phyloP scores from a whole-genome alignment of 1,140 invertebrate genomes.

The Colletes latitarsis region DNA sequence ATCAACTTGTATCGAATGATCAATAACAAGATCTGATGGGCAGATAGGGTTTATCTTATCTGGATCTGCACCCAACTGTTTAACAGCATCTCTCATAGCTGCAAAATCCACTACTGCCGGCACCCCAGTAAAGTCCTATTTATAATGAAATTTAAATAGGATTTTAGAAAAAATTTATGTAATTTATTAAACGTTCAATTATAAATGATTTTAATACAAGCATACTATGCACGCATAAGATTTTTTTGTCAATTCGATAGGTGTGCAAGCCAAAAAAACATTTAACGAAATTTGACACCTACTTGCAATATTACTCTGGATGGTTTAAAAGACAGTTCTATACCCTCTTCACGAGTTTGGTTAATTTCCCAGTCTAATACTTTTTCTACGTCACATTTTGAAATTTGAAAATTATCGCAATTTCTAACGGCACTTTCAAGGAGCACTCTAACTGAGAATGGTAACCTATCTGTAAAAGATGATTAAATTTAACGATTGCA shows the following conservation, averaged over 20 bases:
- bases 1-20: constrained; percentile 99
- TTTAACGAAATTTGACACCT: constrained; percentile 19
- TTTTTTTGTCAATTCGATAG: no score
- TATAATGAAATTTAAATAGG: constrained; percentile 44
- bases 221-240: no score
- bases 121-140: constrained; percentile 96
- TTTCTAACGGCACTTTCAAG: constrained; percentile 97
- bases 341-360: constrained; percentile 85
- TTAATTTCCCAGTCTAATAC: constrained; percentile 95
- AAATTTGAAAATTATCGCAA: constrained; percentile 97
- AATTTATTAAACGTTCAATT: not conserved
- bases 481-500: constrained; percentile 16
- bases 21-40: constrained; percentile 98
- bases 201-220: no score
- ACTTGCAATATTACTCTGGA: constrained; percentile 97
- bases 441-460: constrained; percentile 95
- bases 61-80: constrained; percentile 92
- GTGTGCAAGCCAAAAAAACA: no score
- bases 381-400: constrained; percentile 92
- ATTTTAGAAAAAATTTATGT: not conserved
- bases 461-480: constrained; percentile 86
- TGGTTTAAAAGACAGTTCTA: constrained; percentile 98
- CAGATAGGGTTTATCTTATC: constrained; percentile 98
- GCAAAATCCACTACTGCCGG: constrained; percentile 99
- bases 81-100: constrained; percentile 98